Evolutionary conservation across 2,888 invertebrate genomes (phyloP).

Genomic region (Sphaerophoria taeniata): DNA sequence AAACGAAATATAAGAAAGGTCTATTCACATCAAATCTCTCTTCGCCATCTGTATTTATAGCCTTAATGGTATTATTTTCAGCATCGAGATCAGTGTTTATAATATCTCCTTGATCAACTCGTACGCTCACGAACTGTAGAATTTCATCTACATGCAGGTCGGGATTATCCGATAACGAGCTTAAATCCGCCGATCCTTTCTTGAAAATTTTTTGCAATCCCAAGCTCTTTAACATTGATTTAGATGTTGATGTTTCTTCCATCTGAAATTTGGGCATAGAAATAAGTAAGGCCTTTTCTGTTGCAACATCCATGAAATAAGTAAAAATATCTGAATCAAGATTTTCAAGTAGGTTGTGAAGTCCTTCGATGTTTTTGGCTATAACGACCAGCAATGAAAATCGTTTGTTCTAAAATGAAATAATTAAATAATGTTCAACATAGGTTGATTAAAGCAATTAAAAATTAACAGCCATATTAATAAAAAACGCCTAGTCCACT

Average conservation of each 20-base stretch:
- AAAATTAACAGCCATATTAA: too few species aligned
- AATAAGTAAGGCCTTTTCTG: slow-evolving; percentile 76
- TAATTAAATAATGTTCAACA: not conserved
- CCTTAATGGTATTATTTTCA: slow-evolving; percentile 60
- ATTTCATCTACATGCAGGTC: slow-evolving; percentile 88
- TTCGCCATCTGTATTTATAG: slow-evolving; percentile 76
- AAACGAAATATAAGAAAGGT: slow-evolving; percentile 87
- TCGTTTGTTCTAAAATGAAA: slow-evolving; percentile 84
- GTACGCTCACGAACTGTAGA: slow-evolving; percentile 86
- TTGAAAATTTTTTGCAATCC: slow-evolving; percentile 86
- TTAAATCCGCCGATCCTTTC: slow-evolving; percentile 85
- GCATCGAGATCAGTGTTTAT: slow-evolving; percentile 83
- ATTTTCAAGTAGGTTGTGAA: slow-evolving; percentile 78
- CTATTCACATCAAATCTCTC: slow-evolving; percentile 84
- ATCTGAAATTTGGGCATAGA: slow-evolving; percentile 83
- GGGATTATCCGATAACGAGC: slow-evolving; percentile 85
- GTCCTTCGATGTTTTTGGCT: slow-evolving; percentile 85
- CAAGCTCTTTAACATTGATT: slow-evolving; percentile 84
- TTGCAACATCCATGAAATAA: slow-evolving; percentile 81
- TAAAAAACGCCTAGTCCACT: too few species aligned
- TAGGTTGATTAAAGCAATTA: too few species aligned
- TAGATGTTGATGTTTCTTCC: slow-evolving; percentile 86
- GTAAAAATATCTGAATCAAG: slow-evolving; percentile 83
- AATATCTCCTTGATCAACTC: slow-evolving; percentile 85
- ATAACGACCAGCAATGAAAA: slow-evolving; percentile 85